Evolutionary conservation across 2,113 vertebrate species (phyloP), one percentile per base, ranked within the genome.

Genomic region (Heterotilapia buettikoferi): DNA sequence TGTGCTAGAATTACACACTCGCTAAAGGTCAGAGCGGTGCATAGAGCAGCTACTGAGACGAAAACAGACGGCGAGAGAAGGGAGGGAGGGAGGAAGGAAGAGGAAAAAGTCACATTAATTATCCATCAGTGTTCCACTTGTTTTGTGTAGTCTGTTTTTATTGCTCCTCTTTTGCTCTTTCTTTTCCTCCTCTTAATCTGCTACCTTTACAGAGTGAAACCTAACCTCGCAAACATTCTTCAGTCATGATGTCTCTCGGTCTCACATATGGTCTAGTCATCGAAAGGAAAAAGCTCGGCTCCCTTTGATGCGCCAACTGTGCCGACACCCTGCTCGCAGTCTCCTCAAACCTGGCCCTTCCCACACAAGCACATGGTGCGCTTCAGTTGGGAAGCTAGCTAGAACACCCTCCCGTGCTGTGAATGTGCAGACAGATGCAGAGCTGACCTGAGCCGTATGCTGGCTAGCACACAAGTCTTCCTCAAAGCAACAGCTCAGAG

Each of bases 291-390:
- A 18, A 24, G 57, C 86, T 85, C 0, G 10, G 45, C 59, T 85
- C 82, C 21, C 82, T 85, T 82, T 87, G 84, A 93, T 86, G 59
- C 73, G 12, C 71, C 84, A 71, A 88, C 84, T 90, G 90, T 83
- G 61, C 86, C 38, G 76, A 29, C 79, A 26, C 82, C 59, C 33
- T 9, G 43, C 84, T 82, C 11, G 6, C 5, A 6, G 45, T 56
- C 81, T 84, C 68, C 76, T 56, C 38, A 38, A 86, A 80, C 85
- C 71, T 5, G 63, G 59, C 63, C 79, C 56, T 63, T 87, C 91
- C 89, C 91, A 94, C 92, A 86, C 88, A 86, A 90, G 89, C 93
- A 93, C 88, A 93, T 88, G 87, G 91, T 26, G 80, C 5, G 19
- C 71, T 79, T 45, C 79, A 79, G 90, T 73, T 5, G 36, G 86